Evolutionary conservation across 1,140 invertebrate species (phyloP).

Genomic region (Neocloeon triangulifer): DNA sequence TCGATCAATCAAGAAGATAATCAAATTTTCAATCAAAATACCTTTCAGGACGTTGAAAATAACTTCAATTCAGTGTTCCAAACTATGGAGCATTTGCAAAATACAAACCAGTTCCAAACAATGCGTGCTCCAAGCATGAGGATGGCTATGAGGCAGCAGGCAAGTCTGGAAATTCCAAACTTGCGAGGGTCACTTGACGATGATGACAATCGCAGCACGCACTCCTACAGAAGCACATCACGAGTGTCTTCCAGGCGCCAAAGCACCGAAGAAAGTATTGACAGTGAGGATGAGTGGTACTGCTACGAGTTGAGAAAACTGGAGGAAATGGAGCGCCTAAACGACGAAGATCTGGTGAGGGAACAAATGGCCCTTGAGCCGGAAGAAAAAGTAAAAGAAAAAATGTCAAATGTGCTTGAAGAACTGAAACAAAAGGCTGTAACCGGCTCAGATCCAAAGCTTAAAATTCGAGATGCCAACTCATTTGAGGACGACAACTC

Average conservation of each 20-base stretch:
- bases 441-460: not conserved
- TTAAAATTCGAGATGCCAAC: not conserved
- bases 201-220: constrained; percentile 63
- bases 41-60: too few species aligned
- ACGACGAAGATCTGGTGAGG: too few species aligned
- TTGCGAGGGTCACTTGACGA: constrained; percentile 34
- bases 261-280: constrained; percentile 80
- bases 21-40: not conserved
- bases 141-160: too few species aligned
- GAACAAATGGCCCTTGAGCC: constrained; percentile 34
- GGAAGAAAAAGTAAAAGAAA: constrained; percentile 44
- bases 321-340: constrained; percentile 61
- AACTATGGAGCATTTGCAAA: not conserved
- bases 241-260: constrained; percentile 67
- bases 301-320: constrained; percentile 68
- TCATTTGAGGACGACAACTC: constrained; percentile 7
- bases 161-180: constrained; percentile 56
- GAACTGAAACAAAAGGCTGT: constrained; percentile 48
- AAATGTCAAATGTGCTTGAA: constrained; percentile 48
- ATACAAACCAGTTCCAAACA: constrained; percentile 3
- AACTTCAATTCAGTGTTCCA: not conserved
- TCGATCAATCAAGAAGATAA: not conserved
- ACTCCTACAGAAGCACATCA: constrained; percentile 65
- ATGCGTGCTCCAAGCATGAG: constrained; percentile 13
- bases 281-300: constrained; percentile 85